Conservation (phyloP, 1,140 invertebrate species). For the Rhizoglyphus robini region DNA sequence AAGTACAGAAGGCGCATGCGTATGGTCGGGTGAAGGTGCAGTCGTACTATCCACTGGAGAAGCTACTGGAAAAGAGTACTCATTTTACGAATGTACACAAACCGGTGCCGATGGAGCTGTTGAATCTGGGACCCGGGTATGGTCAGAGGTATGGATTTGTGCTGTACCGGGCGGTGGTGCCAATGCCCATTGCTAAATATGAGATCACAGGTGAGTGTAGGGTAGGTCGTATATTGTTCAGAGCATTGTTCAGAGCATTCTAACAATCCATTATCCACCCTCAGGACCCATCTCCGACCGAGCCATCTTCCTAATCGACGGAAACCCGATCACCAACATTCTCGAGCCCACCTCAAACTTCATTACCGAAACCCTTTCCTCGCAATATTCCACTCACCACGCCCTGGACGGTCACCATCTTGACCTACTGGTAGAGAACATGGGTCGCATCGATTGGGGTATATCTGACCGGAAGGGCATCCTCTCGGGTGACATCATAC, state of each 20-base stretch:
- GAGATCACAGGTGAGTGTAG: constrained; percentile 1
- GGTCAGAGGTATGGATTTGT: neutral
- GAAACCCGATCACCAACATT: too few species aligned
- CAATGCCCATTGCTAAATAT: neutral
- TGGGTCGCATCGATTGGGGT: constrained; percentile 24
- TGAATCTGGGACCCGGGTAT: neutral
- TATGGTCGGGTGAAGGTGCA: neutral
- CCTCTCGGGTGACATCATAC: too few species aligned
- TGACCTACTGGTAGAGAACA: constrained; percentile 25
- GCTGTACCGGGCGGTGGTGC: neutral
- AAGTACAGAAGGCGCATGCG: neutral
- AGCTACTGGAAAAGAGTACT: too few species aligned
- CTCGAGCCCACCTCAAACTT: neutral
- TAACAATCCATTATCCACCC: neutral
- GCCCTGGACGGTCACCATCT: neutral
- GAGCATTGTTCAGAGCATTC: neutral
- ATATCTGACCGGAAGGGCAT: too few species aligned
- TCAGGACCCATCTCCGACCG: neutral
- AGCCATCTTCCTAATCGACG: constrained; percentile 6
- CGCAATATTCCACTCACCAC: constrained; percentile 22
- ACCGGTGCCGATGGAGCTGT: too few species aligned
- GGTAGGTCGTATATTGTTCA: neutral
- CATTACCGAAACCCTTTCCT: constrained; percentile 17
- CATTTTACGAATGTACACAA: too few species aligned
- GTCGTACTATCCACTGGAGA: too few species aligned